Evolutionary conservation across 2,797 vertebrate genomes (phyloP).

Genomic region (Coilia nasus): DNA sequence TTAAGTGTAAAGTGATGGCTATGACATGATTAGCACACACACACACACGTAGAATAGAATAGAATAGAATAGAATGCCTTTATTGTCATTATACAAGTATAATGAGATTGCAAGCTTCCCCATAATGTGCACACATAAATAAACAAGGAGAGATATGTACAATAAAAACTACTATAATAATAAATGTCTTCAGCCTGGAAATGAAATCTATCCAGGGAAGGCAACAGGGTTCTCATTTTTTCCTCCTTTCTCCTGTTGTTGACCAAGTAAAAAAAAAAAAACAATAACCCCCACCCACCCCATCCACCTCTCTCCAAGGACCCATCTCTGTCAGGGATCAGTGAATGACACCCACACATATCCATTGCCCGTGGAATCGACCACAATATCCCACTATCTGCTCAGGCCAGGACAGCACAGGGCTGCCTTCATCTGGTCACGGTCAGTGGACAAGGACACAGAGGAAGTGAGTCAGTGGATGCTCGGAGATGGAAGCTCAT

Average conservation of each 20-base stretch:
- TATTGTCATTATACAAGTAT: no score
- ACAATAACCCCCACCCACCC: constrained; percentile 35
- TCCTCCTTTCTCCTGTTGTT: background rate
- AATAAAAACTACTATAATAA: background rate
- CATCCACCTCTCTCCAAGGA: constrained; percentile 7
- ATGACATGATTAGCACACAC: background rate
- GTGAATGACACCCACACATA: constrained; percentile 64
- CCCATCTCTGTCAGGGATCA: constrained; percentile 59
- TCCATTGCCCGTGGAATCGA: constrained; percentile 44
- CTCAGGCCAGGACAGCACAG: constrained; percentile 50
- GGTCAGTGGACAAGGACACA: constrained; percentile 38
- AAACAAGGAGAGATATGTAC: no score
- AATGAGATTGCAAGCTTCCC: no score
- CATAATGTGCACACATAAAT: no score
- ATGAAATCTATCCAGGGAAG: background rate
- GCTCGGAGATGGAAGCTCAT: constrained; percentile 38
- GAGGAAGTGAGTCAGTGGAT: constrained; percentile 53
- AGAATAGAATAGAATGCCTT: background rate
- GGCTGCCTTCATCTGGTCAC: constrained; percentile 57
- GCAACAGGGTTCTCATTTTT: background rate
- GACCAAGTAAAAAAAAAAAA: background rate
- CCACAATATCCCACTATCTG: constrained; percentile 30
- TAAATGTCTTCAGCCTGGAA: background rate
- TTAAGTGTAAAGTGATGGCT: background rate
- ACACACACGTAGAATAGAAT: background rate